Evolutionary conservation across 2,113 vertebrate species (phyloP).

Genomic region (Oceanites oceanicus): DNA sequence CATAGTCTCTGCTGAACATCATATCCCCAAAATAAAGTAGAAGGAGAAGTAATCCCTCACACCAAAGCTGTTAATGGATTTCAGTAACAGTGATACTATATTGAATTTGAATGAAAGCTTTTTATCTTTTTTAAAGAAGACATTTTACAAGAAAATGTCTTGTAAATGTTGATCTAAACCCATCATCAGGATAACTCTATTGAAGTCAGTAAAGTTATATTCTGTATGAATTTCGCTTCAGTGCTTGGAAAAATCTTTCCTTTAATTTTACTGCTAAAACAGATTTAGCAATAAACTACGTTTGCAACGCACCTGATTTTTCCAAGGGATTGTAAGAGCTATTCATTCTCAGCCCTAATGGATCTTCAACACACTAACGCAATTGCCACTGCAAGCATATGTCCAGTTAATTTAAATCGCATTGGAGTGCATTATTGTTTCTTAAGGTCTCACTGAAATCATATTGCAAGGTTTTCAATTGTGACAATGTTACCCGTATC

Average conservation of each 20-base stretch:
- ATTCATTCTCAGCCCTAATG: background rate
- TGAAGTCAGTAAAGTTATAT: background rate
- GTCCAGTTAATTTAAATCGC: conserved; percentile 61
- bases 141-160: background rate
- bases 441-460: background rate
- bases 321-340: background rate
- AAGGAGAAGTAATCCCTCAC: background rate
- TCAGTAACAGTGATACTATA: background rate
- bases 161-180: background rate
- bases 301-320: background rate
- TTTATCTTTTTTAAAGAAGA: background rate
- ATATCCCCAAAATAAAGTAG: background rate
- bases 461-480: background rate
- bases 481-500: background rate
- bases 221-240: background rate
- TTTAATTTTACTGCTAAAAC: background rate
- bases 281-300: background rate
- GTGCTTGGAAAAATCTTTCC: background rate
- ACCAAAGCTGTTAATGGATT: background rate
- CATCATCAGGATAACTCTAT: background rate
- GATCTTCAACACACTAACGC: background rate
- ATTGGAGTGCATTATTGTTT: conserved; percentile 25
- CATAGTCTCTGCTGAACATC: background rate
- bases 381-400: conserved; percentile 7
- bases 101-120: background rate